Conservation (phyloP, 2,888 invertebrate genomes). For the Entomobrya proxima region DNA sequence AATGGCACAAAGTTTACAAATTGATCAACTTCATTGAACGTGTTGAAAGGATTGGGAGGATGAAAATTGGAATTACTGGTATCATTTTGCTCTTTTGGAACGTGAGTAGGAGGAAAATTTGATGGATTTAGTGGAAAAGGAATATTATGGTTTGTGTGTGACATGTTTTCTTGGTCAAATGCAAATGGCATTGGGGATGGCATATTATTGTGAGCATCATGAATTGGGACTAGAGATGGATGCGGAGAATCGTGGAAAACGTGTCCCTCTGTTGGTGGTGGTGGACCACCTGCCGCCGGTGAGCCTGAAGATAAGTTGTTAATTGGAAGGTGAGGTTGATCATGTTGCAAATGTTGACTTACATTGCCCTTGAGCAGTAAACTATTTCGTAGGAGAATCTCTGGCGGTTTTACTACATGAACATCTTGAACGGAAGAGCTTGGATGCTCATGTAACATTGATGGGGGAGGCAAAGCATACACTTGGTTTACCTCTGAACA, state of each 20-base stretch:
- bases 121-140: not conserved
- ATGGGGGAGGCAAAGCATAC: constrained; percentile 12
- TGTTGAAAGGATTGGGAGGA: not conserved
- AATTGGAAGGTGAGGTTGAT: not conserved
- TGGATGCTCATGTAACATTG: not conserved
- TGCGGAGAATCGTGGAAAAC: too few relatives aligned
- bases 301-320: not conserved
- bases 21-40: constrained; percentile 27
- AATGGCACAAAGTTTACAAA: constrained; percentile 53
- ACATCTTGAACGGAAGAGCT: not conserved
- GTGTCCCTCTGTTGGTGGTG: too few relatives aligned
- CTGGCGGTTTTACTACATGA: not conserved
- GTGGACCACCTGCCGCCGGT: not conserved
- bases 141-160: too few relatives aligned
- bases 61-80: not conserved
- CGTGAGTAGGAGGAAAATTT: not conserved
- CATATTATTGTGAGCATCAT: too few relatives aligned
- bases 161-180: too few relatives aligned
- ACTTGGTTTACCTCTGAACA: constrained; percentile 25
- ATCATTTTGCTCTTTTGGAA: not conserved
- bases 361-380: not conserved
- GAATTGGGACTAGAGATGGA: too few relatives aligned
- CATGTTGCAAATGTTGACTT: not conserved
- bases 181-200: too few relatives aligned
- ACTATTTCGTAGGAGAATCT: not conserved